phyloP scores from a whole-genome alignment of 92 coral and sea anemone species.

The Umimayanthus chanpuru region DNA sequence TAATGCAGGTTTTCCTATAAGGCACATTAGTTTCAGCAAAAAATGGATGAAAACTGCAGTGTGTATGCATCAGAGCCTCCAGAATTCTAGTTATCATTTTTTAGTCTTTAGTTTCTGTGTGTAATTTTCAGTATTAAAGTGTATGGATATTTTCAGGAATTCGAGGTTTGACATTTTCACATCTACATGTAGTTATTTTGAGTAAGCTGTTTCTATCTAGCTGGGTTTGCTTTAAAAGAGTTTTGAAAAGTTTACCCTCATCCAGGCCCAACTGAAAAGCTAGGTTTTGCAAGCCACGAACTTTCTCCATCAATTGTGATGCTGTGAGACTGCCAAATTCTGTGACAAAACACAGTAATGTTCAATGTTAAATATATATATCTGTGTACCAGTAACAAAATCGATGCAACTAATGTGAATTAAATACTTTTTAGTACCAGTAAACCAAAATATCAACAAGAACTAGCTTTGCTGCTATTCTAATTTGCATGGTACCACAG shows the following conservation, averaged over 20 bases:
- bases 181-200: neutral
- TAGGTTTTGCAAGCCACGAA: constrained; percentile 90
- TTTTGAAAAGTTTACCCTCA: constrained; percentile 68
- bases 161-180: neutral
- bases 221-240: neutral
- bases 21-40: neutral
- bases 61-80: neutral
- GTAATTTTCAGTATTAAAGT: no score
- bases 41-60: neutral
- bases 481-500: no score
- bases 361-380: neutral
- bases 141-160: no score
- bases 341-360: constrained; percentile 17
- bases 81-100: no score
- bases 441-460: no score
- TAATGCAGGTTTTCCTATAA: no score
- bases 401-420: no score
- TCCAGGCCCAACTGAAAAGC: constrained; percentile 98
- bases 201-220: neutral
- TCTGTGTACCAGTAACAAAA: neutral
- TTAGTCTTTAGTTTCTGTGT: no score
- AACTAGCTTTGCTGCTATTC: no score
- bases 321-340: constrained; percentile 98
- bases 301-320: constrained; percentile 96
- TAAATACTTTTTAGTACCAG: neutral